Percentiles rank a stretch among this genome's conserved stretches.
Evolutionary conservation across 2,113 vertebrate genomes (phyloP).

Genomic region (Suncus etruscus): DNA sequence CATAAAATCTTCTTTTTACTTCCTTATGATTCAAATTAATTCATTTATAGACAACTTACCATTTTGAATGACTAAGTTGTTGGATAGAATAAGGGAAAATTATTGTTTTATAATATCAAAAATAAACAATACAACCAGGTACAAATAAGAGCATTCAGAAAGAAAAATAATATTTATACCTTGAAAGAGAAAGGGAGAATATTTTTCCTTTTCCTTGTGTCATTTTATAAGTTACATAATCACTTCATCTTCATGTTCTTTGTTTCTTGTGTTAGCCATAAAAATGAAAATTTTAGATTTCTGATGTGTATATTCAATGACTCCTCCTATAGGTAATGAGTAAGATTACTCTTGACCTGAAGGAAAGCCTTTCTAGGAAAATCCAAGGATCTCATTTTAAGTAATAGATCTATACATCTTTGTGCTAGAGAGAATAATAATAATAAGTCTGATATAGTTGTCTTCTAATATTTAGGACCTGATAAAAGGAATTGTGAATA

Average conservation of each 20-base stretch:
- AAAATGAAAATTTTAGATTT: not conserved
- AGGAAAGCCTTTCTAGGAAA: not conserved
- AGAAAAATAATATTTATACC: not conserved
- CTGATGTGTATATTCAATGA: not conserved
- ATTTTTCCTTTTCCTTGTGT: not conserved
- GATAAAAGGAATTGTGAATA: not conserved
- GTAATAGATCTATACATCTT: not conserved
- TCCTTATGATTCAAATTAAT: not conserved
- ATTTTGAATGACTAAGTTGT: not conserved
- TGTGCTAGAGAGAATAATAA: not conserved
- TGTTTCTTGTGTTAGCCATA: not conserved
- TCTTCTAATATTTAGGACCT: not conserved
- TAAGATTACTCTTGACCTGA: not conserved
- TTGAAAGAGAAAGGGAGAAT: not conserved
- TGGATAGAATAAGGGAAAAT: not conserved
- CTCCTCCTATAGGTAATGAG: not conserved
- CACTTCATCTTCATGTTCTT: not conserved
- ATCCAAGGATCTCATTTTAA: not conserved
- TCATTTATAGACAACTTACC: not conserved
- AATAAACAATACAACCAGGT: not conserved
- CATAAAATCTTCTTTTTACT: not conserved
- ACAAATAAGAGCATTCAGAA: not conserved
- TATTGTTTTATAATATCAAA: conserved; percentile 9
- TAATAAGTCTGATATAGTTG: not conserved
- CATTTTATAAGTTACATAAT: not conserved